Base-by-base conservation (phyloP, 2,113 vertebrate species). In the Misgurnus mizolepis region DNA sequence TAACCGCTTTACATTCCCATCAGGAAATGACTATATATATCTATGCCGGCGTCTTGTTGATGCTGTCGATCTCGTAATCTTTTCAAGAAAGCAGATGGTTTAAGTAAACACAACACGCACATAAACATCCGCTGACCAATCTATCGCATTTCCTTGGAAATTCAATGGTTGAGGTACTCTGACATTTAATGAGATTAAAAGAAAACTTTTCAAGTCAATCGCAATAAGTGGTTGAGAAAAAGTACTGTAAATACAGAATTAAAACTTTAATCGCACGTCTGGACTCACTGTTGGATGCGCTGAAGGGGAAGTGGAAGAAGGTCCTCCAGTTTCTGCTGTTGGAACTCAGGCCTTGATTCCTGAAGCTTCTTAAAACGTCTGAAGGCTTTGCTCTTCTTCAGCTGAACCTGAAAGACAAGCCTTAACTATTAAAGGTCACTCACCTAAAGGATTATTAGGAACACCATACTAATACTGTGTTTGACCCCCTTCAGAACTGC, bases 351-450 rank as follows among this genome's bases (percentile, higher is more conserved):
- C 62, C 97, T 92, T 9, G 93, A 86, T 78, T 99, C 97, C 88
- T 99, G 97, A 4, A 99, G 94, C 67, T 87, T 93, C 86, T 96
- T 96, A 73, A 97, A 98, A 0, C 92, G 91, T 49, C 89, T 89
- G 88, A 99, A 99, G 10, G 90, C 87, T 82, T 95, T 97, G 78
- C 92, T 99, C 88, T 94, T 97, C 88, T 89, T 95, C 34, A 96
- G 0, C 73, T 96, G 94, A 47, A 92, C 87, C 97, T 99, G 79
- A 60, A 71, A 71, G 82, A 27, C 64, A 0, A 67, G 49, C 12
- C 0, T 18, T n/a, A 61, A 73, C 62, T 45, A 40, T 9, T 34
- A 34, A 34, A 34, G 27, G 27, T 22, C 22, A 22, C 22, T 22
- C 22, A 22, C 22, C 22, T 22, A 22, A 22, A 22, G 22, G 22